Evolutionary conservation across 2,797 vertebrate genomes (phyloP), one percentile per base, ranked within the genome.

Genomic region (Novumbra hubbsi): DNA sequence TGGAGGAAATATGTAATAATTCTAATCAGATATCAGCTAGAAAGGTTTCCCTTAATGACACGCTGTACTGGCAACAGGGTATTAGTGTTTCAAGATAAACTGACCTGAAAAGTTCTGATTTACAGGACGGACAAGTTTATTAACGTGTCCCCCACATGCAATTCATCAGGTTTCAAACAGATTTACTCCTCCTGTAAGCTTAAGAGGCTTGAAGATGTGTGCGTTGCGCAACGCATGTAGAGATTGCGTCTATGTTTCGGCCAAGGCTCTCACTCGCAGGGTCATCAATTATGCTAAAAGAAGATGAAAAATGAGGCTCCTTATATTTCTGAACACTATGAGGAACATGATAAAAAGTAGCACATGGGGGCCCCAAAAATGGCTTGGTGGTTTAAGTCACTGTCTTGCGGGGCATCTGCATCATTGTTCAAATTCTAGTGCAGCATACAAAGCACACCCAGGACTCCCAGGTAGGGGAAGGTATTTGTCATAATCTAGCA

Each of bases 251-350:
- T 82, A 81, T 69, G 78, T 76, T 76, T 34, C n/a, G 70, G 30
- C 75, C 21, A 60, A 64, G 28, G 72, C 30, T 15, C 52, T 70
- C 71, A 60, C 73, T 50, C 12, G 67, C 77, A 72, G 57, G 60
- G 74, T 76, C 77, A 82, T 85, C 78, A 81, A 73, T 86, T 84
- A 81, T 70, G 52, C 64, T 73, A 79, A 86, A 81, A 86, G 77
- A 67, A 57, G 73, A 77, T 71, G 76, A 78, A 71, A 78, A 80
- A 73, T 62, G 48, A 12, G 66, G 49, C 28, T 34, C 34, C 41
- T 76, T 70, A 48, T 77, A 81, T 85, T 82, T 78, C 80, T 85
- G 73, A 72, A 52, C 68, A 48, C 57, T 55, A 70, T 77, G 76
- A 82, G 70, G 70, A 74, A 72, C 12, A 34, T 48, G 76, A 79